These are phyloP conservation scores for Motacilla tschutschensis DNA, from an alignment of 2,113 vertebrate genomes.

Conservation along the genomic window DNA sequence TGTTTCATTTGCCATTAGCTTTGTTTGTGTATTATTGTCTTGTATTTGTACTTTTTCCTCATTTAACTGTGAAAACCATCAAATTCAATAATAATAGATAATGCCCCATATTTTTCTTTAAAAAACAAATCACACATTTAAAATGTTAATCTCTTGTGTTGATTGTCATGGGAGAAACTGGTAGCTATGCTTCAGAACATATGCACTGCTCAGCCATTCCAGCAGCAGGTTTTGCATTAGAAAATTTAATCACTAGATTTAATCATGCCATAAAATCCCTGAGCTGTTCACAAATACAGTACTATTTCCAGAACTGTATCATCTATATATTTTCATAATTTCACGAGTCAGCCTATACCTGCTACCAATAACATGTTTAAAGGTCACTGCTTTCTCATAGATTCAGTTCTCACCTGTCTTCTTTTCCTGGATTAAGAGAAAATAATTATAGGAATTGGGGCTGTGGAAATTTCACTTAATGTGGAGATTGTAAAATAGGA, in stretches of 20 bases:
- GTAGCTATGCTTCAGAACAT: background rate
- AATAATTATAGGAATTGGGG: background rate
- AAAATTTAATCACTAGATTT: background rate
- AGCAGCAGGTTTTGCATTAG: background rate
- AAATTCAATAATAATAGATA: background rate
- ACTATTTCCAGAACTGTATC: background rate
- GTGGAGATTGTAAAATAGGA: background rate
- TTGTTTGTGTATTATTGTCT: background rate
- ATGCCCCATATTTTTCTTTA: background rate
- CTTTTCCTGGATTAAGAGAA: background rate
- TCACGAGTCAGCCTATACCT: background rate
- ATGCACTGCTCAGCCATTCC: background rate
- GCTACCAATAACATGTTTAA: background rate
- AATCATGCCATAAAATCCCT: background rate
- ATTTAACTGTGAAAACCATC: background rate
- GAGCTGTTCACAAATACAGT: slow-evolving; percentile 4
- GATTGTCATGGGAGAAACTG: background rate
- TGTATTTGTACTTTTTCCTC: background rate
- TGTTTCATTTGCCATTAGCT: background rate
- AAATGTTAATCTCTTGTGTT: background rate
- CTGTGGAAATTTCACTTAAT: background rate
- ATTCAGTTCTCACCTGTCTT: background rate
- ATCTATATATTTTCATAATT: background rate
- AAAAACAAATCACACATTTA: background rate
- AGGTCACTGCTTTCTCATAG: background rate